These are phyloP conservation scores for Scotopteryx bipunctaria DNA, from an alignment of 2,888 invertebrate genomes.

Conservation along the genomic window DNA sequence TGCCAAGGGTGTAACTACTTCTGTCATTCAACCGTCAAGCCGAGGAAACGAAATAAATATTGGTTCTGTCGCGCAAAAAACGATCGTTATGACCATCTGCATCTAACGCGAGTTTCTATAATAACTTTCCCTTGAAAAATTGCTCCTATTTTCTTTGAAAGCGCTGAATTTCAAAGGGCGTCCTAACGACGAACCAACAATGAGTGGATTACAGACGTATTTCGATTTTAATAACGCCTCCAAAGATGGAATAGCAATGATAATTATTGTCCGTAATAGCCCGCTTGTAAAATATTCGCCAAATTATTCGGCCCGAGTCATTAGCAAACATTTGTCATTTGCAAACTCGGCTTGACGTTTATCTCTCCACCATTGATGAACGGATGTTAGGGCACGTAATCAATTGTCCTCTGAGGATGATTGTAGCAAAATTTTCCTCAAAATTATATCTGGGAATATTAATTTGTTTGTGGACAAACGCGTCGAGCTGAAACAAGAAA, in stretches of 20 bases:
- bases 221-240: slow-evolving; percentile 47
- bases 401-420: slow-evolving; percentile 69
- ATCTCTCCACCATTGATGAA: slow-evolving; percentile 76
- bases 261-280: slow-evolving; percentile 56
- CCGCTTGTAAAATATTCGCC: slow-evolving; percentile 58
- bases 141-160: slow-evolving; percentile 24
- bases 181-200: slow-evolving; percentile 37
- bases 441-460: slow-evolving; percentile 52
- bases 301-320: slow-evolving; percentile 70
- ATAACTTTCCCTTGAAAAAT: slow-evolving; percentile 27
- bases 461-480: slow-evolving; percentile 46
- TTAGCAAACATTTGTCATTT: slow-evolving; percentile 80
- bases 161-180: slow-evolving; percentile 23
- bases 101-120: slow-evolving; percentile 24
- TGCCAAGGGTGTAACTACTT: slow-evolving; percentile 61
- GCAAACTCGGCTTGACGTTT: slow-evolving; percentile 75
- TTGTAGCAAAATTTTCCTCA: slow-evolving; percentile 56
- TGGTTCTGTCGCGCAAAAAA: slow-evolving; percentile 14
- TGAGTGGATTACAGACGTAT: slow-evolving; percentile 47
- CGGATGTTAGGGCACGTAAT: slow-evolving; percentile 74
- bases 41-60: slow-evolving; percentile 23
- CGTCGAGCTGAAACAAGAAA: slow-evolving; percentile 36
- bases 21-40: slow-evolving; percentile 58
- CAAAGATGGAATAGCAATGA: slow-evolving; percentile 45
- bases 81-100: slow-evolving; percentile 25